Conservation (phyloP, 2,888 invertebrate species). For the Bellardia pandia region DNA sequence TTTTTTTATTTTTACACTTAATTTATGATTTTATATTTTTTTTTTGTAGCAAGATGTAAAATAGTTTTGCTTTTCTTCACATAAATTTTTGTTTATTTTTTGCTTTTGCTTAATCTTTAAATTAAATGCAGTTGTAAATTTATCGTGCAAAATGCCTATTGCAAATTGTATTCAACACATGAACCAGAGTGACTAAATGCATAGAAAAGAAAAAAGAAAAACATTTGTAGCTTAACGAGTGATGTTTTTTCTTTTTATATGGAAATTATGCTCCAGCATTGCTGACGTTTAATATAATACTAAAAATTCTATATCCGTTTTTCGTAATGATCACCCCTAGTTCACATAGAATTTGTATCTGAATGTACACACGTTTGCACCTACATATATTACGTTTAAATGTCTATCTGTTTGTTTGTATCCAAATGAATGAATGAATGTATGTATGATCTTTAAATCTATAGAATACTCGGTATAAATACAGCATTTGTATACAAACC, state of each 20-base stretch:
- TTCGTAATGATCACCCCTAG: constrained; percentile 58
- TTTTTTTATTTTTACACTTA: not conserved
- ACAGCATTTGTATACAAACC: constrained; percentile 45
- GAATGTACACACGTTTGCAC: constrained; percentile 12
- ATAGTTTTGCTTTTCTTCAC: not conserved
- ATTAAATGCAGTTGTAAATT: constrained; percentile 56
- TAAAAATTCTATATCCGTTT: constrained; percentile 67
- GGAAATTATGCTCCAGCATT: constrained; percentile 66
- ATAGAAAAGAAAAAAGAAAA: not conserved
- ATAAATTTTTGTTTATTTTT: not conserved
- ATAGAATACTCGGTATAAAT: constrained; percentile 18
- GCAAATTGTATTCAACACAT: not conserved
- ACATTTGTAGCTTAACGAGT: not conserved
- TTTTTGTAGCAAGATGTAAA: constrained; percentile 1
- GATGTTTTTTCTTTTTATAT: constrained; percentile 4
- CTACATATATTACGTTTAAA: not conserved
- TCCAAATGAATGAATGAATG: constrained; percentile 14
- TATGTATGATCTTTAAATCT: constrained; percentile 46
- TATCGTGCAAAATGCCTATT: not conserved
- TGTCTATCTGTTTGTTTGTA: constrained; percentile 40
- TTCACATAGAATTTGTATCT: constrained; percentile 25
- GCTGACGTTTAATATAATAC: constrained; percentile 70
- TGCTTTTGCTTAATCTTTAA: constrained; percentile 34
- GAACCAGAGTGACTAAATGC: not conserved
- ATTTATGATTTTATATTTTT: constrained; percentile 26